Base-by-base conservation (phyloP, 2,797 vertebrate genomes). In the Neosalanx taihuensis region DNA sequence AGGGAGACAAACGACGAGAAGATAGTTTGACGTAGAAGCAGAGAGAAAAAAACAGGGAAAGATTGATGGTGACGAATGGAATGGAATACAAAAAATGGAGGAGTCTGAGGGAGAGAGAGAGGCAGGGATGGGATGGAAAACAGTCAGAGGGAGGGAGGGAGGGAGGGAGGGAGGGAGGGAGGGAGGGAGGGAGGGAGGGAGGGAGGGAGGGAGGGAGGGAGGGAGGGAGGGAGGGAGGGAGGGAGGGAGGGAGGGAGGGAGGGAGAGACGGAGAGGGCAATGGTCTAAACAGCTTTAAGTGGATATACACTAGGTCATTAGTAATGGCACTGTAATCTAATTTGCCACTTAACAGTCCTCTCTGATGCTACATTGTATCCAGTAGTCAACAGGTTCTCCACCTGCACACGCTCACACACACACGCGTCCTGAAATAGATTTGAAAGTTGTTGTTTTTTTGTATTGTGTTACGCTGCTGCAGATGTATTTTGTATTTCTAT, bases 231-330 rank as follows among this genome's bases (percentile, higher is more conserved):
- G 2, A 35, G 20, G 64, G 20, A 35, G n/a, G 31, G 23, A 37
- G 5, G 18, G 35, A 18, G 30, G 23, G 23, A 58, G n/a, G 35
- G 58, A 6, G 13, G 10, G 10, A 20, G n/a, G 23, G 23, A 1
- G 64, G 23, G 64, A 13, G 64, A 29, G 37, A 51, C 0, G 1
- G 51, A 53, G 68, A 64, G 75, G 60, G 12, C 72, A 80, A 78
- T 77, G 74, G 81, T 87, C 83, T 83, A 75, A 65, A 83, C 81
- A 13, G 72, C 80, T 78, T 81, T 85, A 81, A 75, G 73, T 72
- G 83, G 76, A 69, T 69, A 79, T 81, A 81, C 79, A 76, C 73
- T 29, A 20, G 64, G 59, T 64, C 26, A 1, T 61, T 72, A 74
- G 73, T 85, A 79, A 85, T 75, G 80, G 72, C 4, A 51, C 7